Evolutionary conservation across 2,113 vertebrate genomes (phyloP), one percentile per base, ranked within the genome.

Genomic region (Pitta sordida): DNA sequence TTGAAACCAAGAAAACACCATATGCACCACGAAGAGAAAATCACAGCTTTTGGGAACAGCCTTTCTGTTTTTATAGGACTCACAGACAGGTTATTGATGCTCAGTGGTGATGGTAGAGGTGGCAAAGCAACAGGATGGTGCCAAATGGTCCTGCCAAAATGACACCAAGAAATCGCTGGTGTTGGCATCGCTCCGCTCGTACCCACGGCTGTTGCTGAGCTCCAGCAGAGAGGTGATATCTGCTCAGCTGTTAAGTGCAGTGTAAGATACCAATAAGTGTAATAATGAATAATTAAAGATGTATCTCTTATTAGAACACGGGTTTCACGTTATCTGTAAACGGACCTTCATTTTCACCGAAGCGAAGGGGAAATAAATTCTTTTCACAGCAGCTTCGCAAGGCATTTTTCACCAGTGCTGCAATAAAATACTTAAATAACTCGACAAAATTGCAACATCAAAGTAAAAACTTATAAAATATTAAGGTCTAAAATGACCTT

Each of bases 211-310:
- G 9, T 39, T 56, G 86, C 93, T 7, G 30, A 89, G 44, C 85
- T 90, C 51, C 76, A 83, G 90, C 81, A 49, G 74, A 37, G 81
- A 77, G 18, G 63, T 80, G 82, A 13, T 58, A 49, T 60, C 67
- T 77, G 71, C 86, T 22, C 29, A 24, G 95, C 75, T 1, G 9
- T 70, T 95, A 87, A 96, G 93, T 84, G 90, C 89, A 60, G 34
- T 44, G 87, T 53, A 69, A 87, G 89, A 85, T 48, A 65, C 78
- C 81, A 87, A 26, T 89, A 89, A 94, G 91, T 85, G 93, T 96
- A 92, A 95, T 55, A n/a, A 94, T 94, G 91, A 94, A 96, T 94
- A 91, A 95, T 95, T 89, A 59, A 95, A 95, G 67, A 68, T 29
- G 37, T 73, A 49, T 83, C 78, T 86, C 82, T 82, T 90, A 89